A percentile compares a stretch with the other conserved stretches of the same genome.
These are phyloP conservation scores for Troglohyphantes excavatus DNA, from an alignment of 2,888 invertebrate species.

Conservation along the genomic window DNA sequence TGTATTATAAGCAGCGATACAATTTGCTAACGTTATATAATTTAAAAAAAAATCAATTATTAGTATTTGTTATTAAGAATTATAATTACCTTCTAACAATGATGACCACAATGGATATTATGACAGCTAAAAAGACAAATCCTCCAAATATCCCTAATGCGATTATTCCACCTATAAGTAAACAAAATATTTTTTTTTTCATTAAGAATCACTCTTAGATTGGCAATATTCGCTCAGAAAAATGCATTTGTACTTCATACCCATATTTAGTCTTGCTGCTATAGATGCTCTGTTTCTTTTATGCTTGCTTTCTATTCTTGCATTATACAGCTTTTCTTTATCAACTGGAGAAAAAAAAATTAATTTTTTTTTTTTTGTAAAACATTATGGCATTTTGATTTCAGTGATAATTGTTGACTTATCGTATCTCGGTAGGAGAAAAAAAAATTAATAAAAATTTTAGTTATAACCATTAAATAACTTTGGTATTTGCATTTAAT, in stretches of 20 bases:
- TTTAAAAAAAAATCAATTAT: no score
- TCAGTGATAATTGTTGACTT: no score
- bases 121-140: constrained; percentile 93
- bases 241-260: constrained; percentile 19
- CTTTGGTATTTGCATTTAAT: no score
- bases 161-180: constrained; percentile 88
- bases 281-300: constrained; percentile 72
- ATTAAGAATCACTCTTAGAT: background rate
- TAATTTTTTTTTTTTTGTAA: background rate
- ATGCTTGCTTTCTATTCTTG: constrained; percentile 55
- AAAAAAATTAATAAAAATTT: no score
- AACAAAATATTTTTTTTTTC: background rate
- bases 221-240: background rate
- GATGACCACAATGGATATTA: constrained; percentile 93
- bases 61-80: no score
- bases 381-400: no score
- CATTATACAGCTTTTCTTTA: constrained; percentile 65
- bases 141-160: constrained; percentile 94
- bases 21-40: no score
- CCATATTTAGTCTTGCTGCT: constrained; percentile 80
- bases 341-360: constrained; percentile 58
- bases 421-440: no score
- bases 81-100: constrained; percentile 91
- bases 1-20: no score
- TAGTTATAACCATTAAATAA: no score